Percentiles rank a stretch among this genome's conserved stretches.
Conservation (phyloP, 2,888 invertebrate genomes). For the Tenthredo scrophulariae region DNA sequence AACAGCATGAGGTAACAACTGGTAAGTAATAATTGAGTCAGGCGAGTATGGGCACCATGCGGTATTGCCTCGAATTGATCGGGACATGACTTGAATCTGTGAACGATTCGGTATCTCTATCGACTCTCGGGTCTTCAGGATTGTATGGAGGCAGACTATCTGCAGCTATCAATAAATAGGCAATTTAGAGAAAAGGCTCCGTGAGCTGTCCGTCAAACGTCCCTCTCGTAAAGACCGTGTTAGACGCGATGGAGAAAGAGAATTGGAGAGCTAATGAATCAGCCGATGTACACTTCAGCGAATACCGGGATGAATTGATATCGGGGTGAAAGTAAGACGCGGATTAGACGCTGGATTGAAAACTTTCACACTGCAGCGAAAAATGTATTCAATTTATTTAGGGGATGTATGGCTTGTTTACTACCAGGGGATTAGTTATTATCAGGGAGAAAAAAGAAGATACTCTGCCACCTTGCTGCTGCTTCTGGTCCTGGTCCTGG, state of each 20-base stretch:
- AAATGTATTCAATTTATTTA: neutral
- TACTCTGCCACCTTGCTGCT: neutral
- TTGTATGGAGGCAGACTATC: neutral
- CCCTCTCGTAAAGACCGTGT: neutral
- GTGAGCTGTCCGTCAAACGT: constrained; percentile 25
- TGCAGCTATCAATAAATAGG: neutral
- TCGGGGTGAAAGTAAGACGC: neutral
- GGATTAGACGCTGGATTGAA: neutral
- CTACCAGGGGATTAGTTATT: neutral
- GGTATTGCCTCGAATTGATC: neutral
- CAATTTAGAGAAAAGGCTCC: constrained; percentile 42
- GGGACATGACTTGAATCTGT: constrained; percentile 39
- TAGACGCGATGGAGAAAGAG: neutral
- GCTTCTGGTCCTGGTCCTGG: neutral
- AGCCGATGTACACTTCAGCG: neutral
- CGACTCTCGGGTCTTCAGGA: neutral
- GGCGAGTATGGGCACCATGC: constrained; percentile 62
- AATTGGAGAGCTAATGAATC: neutral
- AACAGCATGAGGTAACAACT: constrained; percentile 70
- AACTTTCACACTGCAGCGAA: neutral
- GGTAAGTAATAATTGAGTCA: constrained; percentile 73
- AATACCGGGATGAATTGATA: neutral
- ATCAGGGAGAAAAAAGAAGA: neutral
- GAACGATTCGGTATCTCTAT: neutral
- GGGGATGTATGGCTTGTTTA: neutral